phyloP scores from a whole-genome alignment of 2,888 invertebrate species.

The Cyclophora albipunctata region DNA sequence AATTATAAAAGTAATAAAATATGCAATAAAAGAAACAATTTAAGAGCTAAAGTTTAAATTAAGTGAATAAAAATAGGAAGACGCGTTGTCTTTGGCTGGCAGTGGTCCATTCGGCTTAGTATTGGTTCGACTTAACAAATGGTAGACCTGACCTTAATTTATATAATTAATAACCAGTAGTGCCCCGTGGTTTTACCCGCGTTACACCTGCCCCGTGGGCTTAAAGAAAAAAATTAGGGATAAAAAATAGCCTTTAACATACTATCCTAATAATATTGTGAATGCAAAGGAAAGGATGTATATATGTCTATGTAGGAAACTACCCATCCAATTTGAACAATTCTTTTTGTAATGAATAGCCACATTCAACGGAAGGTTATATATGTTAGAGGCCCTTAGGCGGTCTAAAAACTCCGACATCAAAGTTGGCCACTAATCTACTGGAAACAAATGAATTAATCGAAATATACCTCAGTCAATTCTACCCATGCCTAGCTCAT shows the following conservation, averaged over 20 bases:
- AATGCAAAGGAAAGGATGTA: not conserved
- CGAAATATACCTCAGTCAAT: not conserved
- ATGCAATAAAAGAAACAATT: too few species aligned
- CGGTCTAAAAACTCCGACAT: too few species aligned
- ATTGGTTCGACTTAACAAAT: not conserved
- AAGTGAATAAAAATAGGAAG: constrained; percentile 15
- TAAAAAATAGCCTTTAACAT: not conserved
- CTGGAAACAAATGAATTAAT: too few species aligned
- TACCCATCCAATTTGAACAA: too few species aligned
- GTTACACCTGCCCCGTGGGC: not conserved
- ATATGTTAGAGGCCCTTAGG: too few species aligned
- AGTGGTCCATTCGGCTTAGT: constrained; percentile 10
- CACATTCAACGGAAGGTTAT: too few species aligned
- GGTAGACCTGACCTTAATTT: not conserved
- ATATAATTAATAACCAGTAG: not conserved
- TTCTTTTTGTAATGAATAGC: too few species aligned
- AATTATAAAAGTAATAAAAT: too few species aligned
- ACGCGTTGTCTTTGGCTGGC: constrained; percentile 16
- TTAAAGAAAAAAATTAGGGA: not conserved
- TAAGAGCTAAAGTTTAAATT: constrained; percentile 9
- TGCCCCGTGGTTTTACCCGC: not conserved
- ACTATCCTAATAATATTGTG: not conserved
- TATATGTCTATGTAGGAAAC: not conserved
- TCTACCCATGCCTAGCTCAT: constrained; percentile 3
- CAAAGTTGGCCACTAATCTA: too few species aligned